A percentile compares a stretch with the other conserved stretches of the same genome.
phyloP scores from a whole-genome alignment of 2,113 vertebrate genomes.

The Tragelaphus imberbis region DNA sequence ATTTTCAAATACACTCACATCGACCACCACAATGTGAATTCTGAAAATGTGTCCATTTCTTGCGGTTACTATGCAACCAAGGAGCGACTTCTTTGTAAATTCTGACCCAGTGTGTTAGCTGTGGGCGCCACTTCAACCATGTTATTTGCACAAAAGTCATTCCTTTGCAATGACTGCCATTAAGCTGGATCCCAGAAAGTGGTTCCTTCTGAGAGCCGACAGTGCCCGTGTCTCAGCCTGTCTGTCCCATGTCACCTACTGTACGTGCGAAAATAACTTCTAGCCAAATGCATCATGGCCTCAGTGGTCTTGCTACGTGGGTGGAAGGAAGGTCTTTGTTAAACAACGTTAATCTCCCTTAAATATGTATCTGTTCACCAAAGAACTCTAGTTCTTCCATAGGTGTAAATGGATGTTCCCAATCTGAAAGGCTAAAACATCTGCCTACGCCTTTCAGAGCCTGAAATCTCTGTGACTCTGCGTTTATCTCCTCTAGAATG shows the following conservation, averaged over 20 bases:
- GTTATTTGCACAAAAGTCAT: not conserved
- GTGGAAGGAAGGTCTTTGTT: not conserved
- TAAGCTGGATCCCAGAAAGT: not conserved
- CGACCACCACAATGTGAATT: not conserved
- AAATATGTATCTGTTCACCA: not conserved
- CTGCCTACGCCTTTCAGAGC: rapidly evolving
- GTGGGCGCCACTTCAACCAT: not conserved
- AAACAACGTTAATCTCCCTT: not conserved
- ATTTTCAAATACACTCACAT: not conserved
- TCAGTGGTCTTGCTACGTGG: not conserved
- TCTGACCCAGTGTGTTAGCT: not conserved
- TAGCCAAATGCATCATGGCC: rapidly evolving
- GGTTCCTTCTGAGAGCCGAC: not conserved
- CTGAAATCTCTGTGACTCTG: not conserved
- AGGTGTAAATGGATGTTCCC: not conserved
- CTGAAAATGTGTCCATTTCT: not conserved
- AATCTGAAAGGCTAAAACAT: not conserved
- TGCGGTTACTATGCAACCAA: not conserved
- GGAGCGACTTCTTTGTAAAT: not conserved
- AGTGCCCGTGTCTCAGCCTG: rapidly evolving
- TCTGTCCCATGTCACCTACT: not conserved
- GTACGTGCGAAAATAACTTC: not conserved
- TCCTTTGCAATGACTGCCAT: not conserved
- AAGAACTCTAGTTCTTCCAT: not conserved
- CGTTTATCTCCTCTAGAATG: not conserved